Conservation (phyloP, 2,888 invertebrate genomes). For the Drosophila longiperda region DNA sequence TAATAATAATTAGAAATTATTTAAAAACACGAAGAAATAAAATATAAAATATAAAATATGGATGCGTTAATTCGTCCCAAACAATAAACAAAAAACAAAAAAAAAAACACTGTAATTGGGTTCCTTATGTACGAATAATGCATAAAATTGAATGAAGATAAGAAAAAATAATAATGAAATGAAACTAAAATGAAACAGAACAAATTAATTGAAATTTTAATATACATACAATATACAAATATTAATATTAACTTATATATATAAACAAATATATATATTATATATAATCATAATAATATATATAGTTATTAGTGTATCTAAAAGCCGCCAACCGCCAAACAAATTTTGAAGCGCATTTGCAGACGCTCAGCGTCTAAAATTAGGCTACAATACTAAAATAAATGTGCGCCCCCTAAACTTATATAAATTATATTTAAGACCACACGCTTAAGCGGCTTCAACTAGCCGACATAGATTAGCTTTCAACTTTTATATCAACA, state of each 20-base stretch:
- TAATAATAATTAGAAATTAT: constrained; percentile 49
- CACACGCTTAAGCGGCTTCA: constrained; percentile 68
- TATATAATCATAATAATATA: constrained; percentile 52
- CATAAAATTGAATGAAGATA: constrained; percentile 31
- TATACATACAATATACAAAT: constrained; percentile 36
- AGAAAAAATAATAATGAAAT: constrained; percentile 24
- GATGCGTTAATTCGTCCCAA: constrained; percentile 25
- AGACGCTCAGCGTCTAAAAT: constrained; percentile 76
- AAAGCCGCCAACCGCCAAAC: constrained; percentile 73
- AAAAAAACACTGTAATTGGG: constrained; percentile 66
- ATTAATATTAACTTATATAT: constrained; percentile 28
- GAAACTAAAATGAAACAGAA: constrained; percentile 50
- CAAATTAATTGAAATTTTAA: constrained; percentile 62
- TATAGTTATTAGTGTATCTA: constrained; percentile 44
- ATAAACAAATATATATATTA: constrained; percentile 41
- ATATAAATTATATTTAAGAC: constrained; percentile 48
- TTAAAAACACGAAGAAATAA: constrained; percentile 24
- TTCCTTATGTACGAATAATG: constrained; percentile 70
- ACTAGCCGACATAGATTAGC: constrained; percentile 62
- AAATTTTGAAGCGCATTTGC: constrained; percentile 76
- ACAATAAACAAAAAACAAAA: not conserved
- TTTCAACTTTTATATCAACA: constrained; percentile 66
- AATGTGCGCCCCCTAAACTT: constrained; percentile 44
- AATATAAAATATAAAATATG: constrained; percentile 18
- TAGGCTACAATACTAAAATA: constrained; percentile 46